phyloP scores from a whole-genome alignment of 2,113 vertebrate genomes.

The Felis catus region F.catus_Fca126_mat1.0 CM031424.1:67962501-67963000 shows the following conservation, averaged over 20 bases:
- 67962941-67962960: neutral
- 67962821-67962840: neutral
- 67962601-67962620: neutral
- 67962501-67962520: neutral
- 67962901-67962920: neutral
- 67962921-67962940: neutral
- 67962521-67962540: neutral
- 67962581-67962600: neutral
- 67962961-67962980: neutral
- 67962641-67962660: neutral
- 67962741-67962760: neutral
- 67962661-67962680: neutral
- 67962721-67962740: neutral
- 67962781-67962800: neutral
- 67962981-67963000: neutral
- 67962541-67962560: slow-evolving; percentile 10
- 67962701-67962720: neutral
- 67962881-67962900: neutral
- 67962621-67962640: neutral
- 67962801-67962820: neutral
- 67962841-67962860: neutral
- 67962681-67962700: neutral
- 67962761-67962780: neutral
- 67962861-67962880: neutral
- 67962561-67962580: slow-evolving; percentile 10